Evolutionary conservation across 2,888 invertebrate genomes (phyloP), one percentile per base, ranked within the genome.

Genomic region (Pollenia labialis): DNA sequence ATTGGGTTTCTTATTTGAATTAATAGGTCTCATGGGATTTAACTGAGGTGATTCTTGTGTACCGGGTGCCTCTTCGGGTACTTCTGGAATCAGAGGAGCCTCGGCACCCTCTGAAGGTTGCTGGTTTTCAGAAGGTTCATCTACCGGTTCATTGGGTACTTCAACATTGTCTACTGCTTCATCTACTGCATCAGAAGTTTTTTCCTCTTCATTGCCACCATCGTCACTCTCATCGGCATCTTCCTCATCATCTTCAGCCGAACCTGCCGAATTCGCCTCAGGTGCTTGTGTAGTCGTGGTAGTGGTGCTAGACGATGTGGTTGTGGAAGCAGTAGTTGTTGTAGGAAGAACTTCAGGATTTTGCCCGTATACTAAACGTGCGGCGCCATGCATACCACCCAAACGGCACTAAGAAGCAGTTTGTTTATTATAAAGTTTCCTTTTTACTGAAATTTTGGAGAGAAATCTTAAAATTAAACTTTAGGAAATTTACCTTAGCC

Each of bases 361-460:
- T 89, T 93, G 93, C 64, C 93, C 93, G 88, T 93, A 93, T 12
- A 93, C 93, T 81, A 95, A 93, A 32, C 95, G 94, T 44, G 95
- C 95, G 6, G 95, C 95, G 74, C 95, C 95, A 89, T 95, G 79
- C 83, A 88, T 85, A 85, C 80, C 81, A 87, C 79, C 83, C 79
- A 87, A 81, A 85, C 79, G 85, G 79, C 85, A 87, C 85, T 87
- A 85, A 66, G 83, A 72, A 84, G 23, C 69, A 77, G 75, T 83
- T 85, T 62, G 60, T 56, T 76, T 40, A 75, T 79, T 81, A 83
- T 80, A 76, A 80, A 62, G 44, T 50, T 32, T 60, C 79, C 79
- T 58, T 79, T 62, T 8, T 48, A 82, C 82, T 76, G 81, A 62
- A 77, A 77, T 50, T 71, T 42, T n/a, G 12, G 23, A 56, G 42